Percentiles rank a stretch among this genome's conserved stretches.
phyloP scores from a whole-genome alignment of 2,113 vertebrate species.

The Equus quagga region DNA sequence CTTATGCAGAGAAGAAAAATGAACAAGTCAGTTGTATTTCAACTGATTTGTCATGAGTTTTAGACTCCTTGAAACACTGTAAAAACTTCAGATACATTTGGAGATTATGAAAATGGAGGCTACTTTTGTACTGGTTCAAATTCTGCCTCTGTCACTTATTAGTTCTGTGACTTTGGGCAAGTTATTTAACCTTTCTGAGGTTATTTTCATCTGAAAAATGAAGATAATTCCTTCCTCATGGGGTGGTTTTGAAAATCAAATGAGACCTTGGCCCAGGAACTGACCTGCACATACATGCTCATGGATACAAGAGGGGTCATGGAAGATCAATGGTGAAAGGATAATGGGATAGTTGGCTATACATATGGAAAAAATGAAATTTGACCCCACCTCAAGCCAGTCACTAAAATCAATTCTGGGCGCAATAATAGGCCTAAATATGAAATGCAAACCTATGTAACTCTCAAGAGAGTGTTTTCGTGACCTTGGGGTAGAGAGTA shows the following conservation, averaged over 20 bases:
- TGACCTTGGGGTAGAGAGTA: not conserved
- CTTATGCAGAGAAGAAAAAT: not conserved
- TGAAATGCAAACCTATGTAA: not conserved
- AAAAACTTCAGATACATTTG: not conserved
- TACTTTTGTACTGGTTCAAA: not conserved
- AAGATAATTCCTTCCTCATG: not conserved
- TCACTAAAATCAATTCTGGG: not conserved
- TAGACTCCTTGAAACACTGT: not conserved
- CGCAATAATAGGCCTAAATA: not conserved
- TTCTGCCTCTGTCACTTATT: not conserved
- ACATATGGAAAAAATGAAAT: not conserved
- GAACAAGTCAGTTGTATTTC: not conserved
- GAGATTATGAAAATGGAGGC: not conserved
- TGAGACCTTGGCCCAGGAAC: not conserved
- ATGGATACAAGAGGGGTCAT: not conserved
- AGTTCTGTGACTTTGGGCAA: not conserved
- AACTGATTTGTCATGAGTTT: not conserved
- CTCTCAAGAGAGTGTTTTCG: not conserved
- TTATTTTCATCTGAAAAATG: constrained; percentile 1
- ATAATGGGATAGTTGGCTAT: not conserved
- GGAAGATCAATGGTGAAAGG: not conserved
- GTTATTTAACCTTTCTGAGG: not conserved
- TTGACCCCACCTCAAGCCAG: not conserved
- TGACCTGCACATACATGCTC: not conserved
- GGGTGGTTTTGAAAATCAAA: not conserved